phyloP scores from a whole-genome alignment of 2,113 vertebrate genomes.

The Pyxicephalus adspersus region DNA sequence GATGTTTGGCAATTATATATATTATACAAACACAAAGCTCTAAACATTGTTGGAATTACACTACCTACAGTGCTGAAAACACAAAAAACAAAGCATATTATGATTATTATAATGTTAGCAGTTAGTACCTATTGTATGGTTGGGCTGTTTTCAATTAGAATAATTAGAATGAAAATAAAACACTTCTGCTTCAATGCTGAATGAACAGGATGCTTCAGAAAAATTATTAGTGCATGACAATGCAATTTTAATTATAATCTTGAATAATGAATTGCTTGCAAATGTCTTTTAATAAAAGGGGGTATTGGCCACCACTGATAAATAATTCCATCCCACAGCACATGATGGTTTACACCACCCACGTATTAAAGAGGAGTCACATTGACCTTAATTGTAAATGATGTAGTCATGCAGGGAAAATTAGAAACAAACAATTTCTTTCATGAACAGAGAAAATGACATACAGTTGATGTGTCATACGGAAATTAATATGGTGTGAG shows the following conservation, averaged over 20 bases:
- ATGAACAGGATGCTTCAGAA: background rate
- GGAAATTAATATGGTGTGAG: too few relatives aligned
- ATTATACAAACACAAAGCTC: too few relatives aligned
- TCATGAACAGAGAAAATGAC: background rate
- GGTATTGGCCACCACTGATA: constrained; percentile 1
- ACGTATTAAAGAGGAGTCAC: constrained; percentile 5
- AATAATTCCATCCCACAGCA: constrained; percentile 1
- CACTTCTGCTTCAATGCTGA: background rate
- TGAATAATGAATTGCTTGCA: constrained; percentile 7
- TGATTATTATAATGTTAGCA: background rate
- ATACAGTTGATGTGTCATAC: background rate
- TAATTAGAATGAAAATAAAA: background rate
- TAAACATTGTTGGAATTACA: too few relatives aligned
- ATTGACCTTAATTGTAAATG: constrained; percentile 2
- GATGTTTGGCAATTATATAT: too few relatives aligned
- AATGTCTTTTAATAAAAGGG: constrained; percentile 5
- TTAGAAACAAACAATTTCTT: background rate
- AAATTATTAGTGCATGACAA: constrained; percentile 13
- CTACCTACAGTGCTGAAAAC: too few relatives aligned
- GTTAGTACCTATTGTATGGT: constrained; percentile 6
- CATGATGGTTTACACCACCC: background rate
- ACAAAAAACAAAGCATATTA: too few relatives aligned
- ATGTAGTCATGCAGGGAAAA: constrained; percentile 31
- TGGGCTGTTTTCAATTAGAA: constrained; percentile 13
- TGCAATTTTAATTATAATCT: background rate